These are phyloP conservation scores for Oedothorax gibbosus DNA, from an alignment of 1,140 invertebrate genomes.

Conservation along the genomic window DNA sequence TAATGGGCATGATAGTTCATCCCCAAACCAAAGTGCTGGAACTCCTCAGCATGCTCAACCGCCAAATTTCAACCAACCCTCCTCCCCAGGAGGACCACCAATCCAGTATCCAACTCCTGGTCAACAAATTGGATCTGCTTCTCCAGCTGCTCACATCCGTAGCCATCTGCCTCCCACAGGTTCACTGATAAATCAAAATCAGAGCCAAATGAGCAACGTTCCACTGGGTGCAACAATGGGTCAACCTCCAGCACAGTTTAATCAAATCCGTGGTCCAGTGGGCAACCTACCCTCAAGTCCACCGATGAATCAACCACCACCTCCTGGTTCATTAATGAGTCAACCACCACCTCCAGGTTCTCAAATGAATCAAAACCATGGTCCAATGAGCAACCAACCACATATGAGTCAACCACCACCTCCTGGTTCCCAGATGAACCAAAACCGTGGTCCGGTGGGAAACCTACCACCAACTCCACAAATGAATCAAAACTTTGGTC, in stretches of 20 bases:
- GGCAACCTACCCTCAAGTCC: too few species aligned
- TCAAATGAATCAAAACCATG: not conserved
- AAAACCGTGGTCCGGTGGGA: not conserved
- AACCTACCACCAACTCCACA: not conserved
- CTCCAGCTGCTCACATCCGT: too few species aligned
- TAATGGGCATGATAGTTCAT: constrained; percentile 28
- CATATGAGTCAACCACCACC: constrained; percentile 4
- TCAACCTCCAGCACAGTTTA: too few species aligned
- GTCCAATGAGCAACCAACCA: not conserved
- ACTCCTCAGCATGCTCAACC: not conserved
- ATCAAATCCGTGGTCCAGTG: too few species aligned
- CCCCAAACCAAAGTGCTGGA: not conserved
- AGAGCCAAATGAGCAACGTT: too few species aligned
- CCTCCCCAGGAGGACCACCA: not conserved
- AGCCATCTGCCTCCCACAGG: too few species aligned
- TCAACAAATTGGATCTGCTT: not conserved
- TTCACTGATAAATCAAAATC: too few species aligned
- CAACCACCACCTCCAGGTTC: not conserved
- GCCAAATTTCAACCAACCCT: not conserved
- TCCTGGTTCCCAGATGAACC: not conserved
- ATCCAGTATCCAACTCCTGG: not conserved
- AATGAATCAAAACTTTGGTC: too few species aligned
- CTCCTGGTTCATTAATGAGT: not conserved
- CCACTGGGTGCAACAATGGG: too few species aligned
- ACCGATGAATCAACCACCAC: not conserved